Percentiles rank a stretch among this genome's conserved stretches.
These are phyloP conservation scores for Bombycilla garrulus DNA, from an alignment of 2,113 vertebrate species.

Conservation along the genomic window DNA sequence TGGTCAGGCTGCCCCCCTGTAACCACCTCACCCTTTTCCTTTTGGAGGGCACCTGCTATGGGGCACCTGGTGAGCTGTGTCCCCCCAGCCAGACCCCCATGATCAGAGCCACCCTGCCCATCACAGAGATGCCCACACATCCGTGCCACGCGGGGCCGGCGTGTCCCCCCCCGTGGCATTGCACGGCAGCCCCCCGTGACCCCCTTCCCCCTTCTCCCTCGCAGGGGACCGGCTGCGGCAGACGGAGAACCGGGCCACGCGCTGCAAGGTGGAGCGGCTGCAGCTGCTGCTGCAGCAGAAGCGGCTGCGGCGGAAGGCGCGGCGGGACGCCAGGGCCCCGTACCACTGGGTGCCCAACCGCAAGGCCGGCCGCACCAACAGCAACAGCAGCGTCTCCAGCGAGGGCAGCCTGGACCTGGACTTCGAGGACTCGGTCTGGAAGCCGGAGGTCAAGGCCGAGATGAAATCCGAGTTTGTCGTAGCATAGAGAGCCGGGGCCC, in stretches of 20 bases:
- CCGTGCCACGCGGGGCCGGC: rapidly evolving
- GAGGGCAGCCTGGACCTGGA: constrained; percentile 92
- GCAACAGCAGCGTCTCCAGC: constrained; percentile 87
- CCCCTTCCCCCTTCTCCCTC: background rate
- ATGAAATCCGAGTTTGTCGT: constrained; percentile 95
- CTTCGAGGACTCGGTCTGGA: constrained; percentile 97
- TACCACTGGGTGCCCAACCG: constrained; percentile 94
- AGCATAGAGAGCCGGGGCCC: constrained; percentile 74
- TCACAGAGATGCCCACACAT: rapidly evolving
- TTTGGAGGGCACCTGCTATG: background rate
- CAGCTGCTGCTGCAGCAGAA: constrained; percentile 97
- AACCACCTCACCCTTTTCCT: background rate
- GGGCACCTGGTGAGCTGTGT: too few species aligned
- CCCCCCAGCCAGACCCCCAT: too few species aligned
- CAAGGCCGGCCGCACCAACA: constrained; percentile 89
- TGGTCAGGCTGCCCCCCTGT: background rate
- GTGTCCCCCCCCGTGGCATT: rapidly evolving
- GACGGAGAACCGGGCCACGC: constrained; percentile 94
- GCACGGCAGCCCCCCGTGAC: rapidly evolving
- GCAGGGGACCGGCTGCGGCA: constrained; percentile 92
- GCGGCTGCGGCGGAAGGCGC: constrained; percentile 90
- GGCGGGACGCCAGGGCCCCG: constrained; percentile 86
- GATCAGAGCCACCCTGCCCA: too few species aligned
- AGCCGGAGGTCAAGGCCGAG: constrained; percentile 95
- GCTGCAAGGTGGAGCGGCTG: constrained; percentile 95